A percentile compares a stretch with the other conserved stretches of the same genome.
These are phyloP conservation scores for Trinorchestia longiramus DNA, from an alignment of 1,140 invertebrate species.

Conservation along the genomic window DNA sequence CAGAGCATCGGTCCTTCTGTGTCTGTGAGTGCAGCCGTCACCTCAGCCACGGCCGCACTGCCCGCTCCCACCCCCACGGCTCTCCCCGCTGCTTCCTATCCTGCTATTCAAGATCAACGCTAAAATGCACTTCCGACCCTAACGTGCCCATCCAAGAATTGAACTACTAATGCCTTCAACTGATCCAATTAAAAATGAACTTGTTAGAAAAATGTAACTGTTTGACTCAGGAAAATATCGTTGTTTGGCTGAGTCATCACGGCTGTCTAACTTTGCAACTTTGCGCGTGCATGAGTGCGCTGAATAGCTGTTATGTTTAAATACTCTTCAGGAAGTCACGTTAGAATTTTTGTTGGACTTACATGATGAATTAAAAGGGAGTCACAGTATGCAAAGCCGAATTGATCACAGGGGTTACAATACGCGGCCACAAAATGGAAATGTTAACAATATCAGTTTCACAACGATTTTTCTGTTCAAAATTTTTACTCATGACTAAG, in stretches of 20 bases:
- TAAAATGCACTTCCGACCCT: not conserved
- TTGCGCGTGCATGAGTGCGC: not conserved
- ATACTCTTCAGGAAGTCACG: not conserved
- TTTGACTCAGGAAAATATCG: not conserved
- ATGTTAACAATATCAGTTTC: too few relatives aligned
- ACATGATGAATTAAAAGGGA: not conserved
- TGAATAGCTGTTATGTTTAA: not conserved
- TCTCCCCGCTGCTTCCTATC: not conserved
- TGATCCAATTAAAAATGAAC: not conserved
- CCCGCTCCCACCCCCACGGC: not conserved
- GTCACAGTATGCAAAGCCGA: not conserved
- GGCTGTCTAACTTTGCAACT: not conserved
- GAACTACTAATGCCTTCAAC: not conserved
- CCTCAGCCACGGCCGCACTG: not conserved
- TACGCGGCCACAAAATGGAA: too few relatives aligned
- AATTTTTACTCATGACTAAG: too few relatives aligned
- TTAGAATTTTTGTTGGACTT: not conserved
- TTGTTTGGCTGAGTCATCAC: not conserved
- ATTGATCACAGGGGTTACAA: not conserved
- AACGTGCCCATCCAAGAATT: too few relatives aligned
- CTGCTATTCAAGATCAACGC: constrained; percentile 12
- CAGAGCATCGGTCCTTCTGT: constrained; percentile 15
- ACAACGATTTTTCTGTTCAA: too few relatives aligned
- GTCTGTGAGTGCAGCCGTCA: not conserved
- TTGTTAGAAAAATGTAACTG: not conserved